Base-by-base conservation (phyloP, 1,140 invertebrate species). In the Trachymyrmex septentrionalis region DNA sequence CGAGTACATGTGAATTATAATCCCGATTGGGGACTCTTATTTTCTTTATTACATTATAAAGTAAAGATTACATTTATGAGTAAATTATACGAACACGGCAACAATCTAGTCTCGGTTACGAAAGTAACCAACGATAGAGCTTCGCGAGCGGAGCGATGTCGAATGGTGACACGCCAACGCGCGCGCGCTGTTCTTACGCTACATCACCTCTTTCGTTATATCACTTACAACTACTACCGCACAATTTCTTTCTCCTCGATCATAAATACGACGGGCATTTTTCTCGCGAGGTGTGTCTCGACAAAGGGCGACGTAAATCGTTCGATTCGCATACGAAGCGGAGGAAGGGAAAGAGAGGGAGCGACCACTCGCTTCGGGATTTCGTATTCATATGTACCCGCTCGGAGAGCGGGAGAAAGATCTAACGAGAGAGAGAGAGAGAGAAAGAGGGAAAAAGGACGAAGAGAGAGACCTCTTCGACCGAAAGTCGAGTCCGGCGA, bases 361-460 rank as follows among this genome's bases (percentile, higher is more conserved):
- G 75, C 53, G 48, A 81, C 12, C 61, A 57, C 55, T 50, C 50
- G 19, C 34, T 27, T 10, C 34, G 34, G 24, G 21, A 61, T 59
- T 53, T 80, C 50, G 73, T 53, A 38, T 67, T 80, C 75, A 24
- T 76, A 76, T n/a, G n/a, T 53, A 64, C 24, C 72, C 48, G n/a
- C n/a, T 81, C 50, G 14, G 75, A 81, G 61, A 55, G 21, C 16
- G 59, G 10, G 7, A 24, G 12, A 63, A 16, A 27, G 21, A 38
- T 44, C 38, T 44, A 44, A 1, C 16, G 34, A 63, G 10, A 50
- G 44, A 61, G 55, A 12, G 55, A 30, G 44, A 44, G 2, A 63
- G 30, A 50, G 27, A 44, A 0, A 63, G 27, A 50, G 9, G 30
- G 57, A 64, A 12, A n/a, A 27, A 63, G 44, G 77, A 69, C 14